These are phyloP conservation scores for Helarctos malayanus DNA, from an alignment of 2,797 vertebrate species.

Conservation along the genomic window DNA sequence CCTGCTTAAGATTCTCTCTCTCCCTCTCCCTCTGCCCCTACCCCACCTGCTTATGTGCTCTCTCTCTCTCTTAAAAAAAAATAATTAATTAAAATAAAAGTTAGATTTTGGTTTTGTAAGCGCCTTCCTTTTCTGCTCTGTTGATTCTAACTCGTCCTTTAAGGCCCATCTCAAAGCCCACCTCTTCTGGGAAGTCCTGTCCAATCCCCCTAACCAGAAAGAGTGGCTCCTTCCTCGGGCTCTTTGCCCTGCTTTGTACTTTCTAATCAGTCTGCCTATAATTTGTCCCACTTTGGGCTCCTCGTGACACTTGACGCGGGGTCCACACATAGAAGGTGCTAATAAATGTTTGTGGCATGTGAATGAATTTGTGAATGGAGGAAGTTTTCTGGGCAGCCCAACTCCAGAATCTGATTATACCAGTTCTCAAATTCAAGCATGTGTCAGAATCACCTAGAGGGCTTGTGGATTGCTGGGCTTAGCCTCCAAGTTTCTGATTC, in stretches of 20 bases:
- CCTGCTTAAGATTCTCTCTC: background rate
- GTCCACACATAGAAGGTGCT: background rate
- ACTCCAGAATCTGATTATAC: background rate
- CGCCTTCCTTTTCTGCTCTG: background rate
- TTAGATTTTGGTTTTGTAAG: slow-evolving; percentile 25
- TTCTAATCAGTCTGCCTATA: background rate
- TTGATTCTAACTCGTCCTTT: slow-evolving; percentile 3
- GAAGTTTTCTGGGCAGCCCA: background rate
- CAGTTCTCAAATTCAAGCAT: background rate
- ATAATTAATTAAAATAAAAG: background rate
- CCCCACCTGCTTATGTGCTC: background rate
- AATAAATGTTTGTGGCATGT: background rate
- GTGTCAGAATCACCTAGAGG: background rate
- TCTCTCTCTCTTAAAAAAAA: background rate
- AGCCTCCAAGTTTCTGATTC: background rate
- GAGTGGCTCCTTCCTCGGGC: background rate
- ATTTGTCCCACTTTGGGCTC: background rate
- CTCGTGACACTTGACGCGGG: background rate
- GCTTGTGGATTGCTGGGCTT: background rate
- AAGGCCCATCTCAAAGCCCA: background rate
- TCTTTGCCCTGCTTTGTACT: background rate
- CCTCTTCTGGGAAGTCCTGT: background rate
- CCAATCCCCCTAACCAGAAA: background rate
- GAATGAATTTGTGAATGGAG: background rate
- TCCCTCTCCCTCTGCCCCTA: background rate